Evolutionary conservation across 1,140 invertebrate genomes (phyloP), one percentile per base, ranked within the genome.

Genomic region (Notospermus geniculatus): DNA sequence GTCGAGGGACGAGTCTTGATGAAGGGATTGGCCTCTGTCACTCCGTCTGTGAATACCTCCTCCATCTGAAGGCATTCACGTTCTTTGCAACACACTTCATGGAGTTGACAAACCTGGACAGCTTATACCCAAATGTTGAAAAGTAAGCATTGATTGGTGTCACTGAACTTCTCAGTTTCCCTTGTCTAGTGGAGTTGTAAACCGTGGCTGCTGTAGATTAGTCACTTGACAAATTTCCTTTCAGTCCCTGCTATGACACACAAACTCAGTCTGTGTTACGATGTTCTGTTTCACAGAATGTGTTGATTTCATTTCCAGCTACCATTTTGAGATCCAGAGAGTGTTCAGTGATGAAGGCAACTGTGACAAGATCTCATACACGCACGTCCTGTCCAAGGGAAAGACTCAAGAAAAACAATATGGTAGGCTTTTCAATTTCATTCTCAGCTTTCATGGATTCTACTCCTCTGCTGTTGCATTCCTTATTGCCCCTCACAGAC

Each of bases 41-140:
- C 87, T 86, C 90, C 0, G 86, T 95, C 59, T 89, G 88, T 74
- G 90, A 93, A 82, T 81, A 87, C 64, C 82, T 96, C 2, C 70
- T 90, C 1, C 75, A 81, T 39, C 86, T 84, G 2, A 82, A 86
- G 73, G 89, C 91, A 0, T 93, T 91, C 71, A 86, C 87, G 2
- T 89, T 92, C 67, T 87, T 91, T 64, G 89, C 91, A 0, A 95
- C 93, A 1, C 93, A 97, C 80, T 92, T 90, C 76, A 77, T 84
- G 29, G 87, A 88, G 55, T 75, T 95, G 17, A 89, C 89, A 0
- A 86, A 87, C 75, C 71, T 96, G 11, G 83, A 87, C 52, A 84
- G 87, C 46, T 65, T 91, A 2, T 92, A 92, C 78, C 84, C 83
- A 23, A 92, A 91, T 79, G 88, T 93, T 30, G 84, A 84, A 39